phyloP scores from a whole-genome alignment of 2,888 invertebrate genomes.

The Drymonia ruficornis region DNA sequence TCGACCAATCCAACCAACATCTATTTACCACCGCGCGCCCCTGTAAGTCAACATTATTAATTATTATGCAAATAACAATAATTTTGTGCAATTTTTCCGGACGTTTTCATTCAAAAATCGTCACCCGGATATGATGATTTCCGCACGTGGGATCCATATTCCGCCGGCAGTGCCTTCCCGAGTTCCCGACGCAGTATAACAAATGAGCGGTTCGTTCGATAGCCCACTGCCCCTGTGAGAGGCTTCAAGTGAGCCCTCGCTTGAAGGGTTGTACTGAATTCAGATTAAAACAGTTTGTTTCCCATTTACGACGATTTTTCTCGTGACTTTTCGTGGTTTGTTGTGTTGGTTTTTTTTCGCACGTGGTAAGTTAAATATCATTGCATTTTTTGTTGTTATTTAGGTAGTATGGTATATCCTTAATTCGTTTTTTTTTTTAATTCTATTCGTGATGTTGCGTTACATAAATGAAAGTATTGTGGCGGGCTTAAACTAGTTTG shows the following conservation, averaged over 20 bases:
- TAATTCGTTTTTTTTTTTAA: too few species aligned
- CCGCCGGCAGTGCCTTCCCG: slow-evolving; percentile 54
- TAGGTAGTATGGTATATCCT: background rate
- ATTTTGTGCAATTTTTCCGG: slow-evolving; percentile 2
- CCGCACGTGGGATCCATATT: slow-evolving; percentile 75
- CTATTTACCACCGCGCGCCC: slow-evolving; percentile 74
- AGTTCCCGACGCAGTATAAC: slow-evolving; percentile 65
- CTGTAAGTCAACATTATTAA: slow-evolving; percentile 65
- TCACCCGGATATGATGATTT: slow-evolving; percentile 51
- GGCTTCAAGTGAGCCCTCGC: slow-evolving; percentile 58
- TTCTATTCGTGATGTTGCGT: too few species aligned
- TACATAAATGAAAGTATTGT: too few species aligned
- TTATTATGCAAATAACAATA: slow-evolving; percentile 7
- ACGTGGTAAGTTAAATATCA: slow-evolving; percentile 26
- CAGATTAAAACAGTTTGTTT: slow-evolving; percentile 42
- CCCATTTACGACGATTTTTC: slow-evolving; percentile 1
- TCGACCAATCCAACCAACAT: slow-evolving; percentile 50
- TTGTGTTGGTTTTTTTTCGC: slow-evolving; percentile 27
- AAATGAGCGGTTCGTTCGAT: slow-evolving; percentile 81
- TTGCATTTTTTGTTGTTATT: background rate
- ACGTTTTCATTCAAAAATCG: slow-evolving; percentile 51
- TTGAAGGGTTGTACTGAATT: slow-evolving; percentile 73
- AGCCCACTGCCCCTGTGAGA: slow-evolving; percentile 84
- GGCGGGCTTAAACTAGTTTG: too few species aligned
- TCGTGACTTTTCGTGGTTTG: slow-evolving; percentile 15